Base-by-base conservation (phyloP, 1,140 invertebrate species). In the Drosophila pachea region DNA sequence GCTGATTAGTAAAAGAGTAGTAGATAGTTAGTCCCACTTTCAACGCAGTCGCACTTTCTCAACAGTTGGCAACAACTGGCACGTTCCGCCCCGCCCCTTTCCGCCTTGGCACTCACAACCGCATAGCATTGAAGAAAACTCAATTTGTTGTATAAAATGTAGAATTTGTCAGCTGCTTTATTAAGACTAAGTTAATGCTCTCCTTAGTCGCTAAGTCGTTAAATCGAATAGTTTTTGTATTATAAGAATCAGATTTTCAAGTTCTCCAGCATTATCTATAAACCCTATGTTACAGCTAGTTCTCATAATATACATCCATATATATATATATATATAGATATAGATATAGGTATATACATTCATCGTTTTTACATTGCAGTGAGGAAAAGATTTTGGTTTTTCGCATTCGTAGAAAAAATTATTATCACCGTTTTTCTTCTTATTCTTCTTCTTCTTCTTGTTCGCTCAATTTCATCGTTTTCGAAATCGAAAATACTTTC, bases 161-260 rank as follows among this genome's bases (percentile, higher is more conserved):
- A 84, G 79, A 84, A 84, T 84, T 78, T 84, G 69, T 84, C 73
- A 73, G 69, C 74, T 79, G 74, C 40, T 69, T 66, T 67, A 67
- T 78, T 78, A 70, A 33, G 48, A 60, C 64, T 77, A 77, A 58
- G 73, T 75, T 84, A 79, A 55, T 43, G 29, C 40, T 9, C 16
- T 56, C 1, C 7, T 56, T 56, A 45, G 29, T 22, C 4, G 3
- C 54, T 56, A 45, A 31, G 14, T 56, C 40, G 54, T 33, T 7
- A 16, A 77, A 50, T 68, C 55, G 56, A 31, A 52, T 69, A 69
- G 50, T 47, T 75, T 58, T 59, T 56, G n/a, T 43, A 2, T 78
- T 75, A 78, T 76, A 68, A 42, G 69, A 70, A 73, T 83, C 79
- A 76, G 78, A 83, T 78, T 75, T 45, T 68, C 67, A 48, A 58